Evolutionary conservation across 2,888 invertebrate species (phyloP).

Genomic region (Hesperia comma): DNA sequence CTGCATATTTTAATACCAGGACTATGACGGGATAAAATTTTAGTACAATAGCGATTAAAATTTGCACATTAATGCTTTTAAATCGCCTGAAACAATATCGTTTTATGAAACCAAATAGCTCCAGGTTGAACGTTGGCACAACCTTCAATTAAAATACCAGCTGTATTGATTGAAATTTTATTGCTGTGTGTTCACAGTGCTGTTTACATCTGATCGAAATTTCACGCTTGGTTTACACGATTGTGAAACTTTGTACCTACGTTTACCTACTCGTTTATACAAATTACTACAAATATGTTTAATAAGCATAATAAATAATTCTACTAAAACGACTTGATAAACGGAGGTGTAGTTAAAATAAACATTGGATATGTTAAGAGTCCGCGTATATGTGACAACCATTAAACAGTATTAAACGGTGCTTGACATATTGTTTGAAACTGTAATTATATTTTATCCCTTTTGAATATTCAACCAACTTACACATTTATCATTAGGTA

Average conservation of each 20-base stretch:
- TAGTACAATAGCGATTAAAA: slow-evolving; percentile 23
- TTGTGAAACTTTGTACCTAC: slow-evolving; percentile 4
- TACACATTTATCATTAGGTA: too few species aligned
- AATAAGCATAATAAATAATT: too few species aligned
- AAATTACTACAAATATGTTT: too few species aligned
- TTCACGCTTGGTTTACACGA: slow-evolving; percentile 14
- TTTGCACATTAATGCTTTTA: slow-evolving; percentile 20
- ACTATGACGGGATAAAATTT: slow-evolving; percentile 19
- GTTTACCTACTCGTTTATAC: not conserved
- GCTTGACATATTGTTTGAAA: too few species aligned
- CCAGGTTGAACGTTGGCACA: slow-evolving; percentile 17
- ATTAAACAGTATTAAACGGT: too few species aligned
- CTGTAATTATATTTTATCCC: too few species aligned
- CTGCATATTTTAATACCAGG: slow-evolving; percentile 9
- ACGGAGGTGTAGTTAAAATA: too few species aligned
- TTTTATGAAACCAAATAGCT: slow-evolving; percentile 34
- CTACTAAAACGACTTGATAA: too few species aligned
- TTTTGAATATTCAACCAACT: too few species aligned
- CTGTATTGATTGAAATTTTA: slow-evolving; percentile 30
- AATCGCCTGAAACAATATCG: slow-evolving; percentile 26
- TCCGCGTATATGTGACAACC: too few species aligned
- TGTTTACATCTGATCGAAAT: slow-evolving; percentile 26
- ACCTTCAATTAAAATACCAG: slow-evolving; percentile 30
- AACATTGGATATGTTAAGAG: too few species aligned
- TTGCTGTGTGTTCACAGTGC: slow-evolving; percentile 19